These are phyloP conservation scores for Agrochola lychnidis DNA, from an alignment of 2,888 invertebrate species.

Conservation along the genomic window DNA sequence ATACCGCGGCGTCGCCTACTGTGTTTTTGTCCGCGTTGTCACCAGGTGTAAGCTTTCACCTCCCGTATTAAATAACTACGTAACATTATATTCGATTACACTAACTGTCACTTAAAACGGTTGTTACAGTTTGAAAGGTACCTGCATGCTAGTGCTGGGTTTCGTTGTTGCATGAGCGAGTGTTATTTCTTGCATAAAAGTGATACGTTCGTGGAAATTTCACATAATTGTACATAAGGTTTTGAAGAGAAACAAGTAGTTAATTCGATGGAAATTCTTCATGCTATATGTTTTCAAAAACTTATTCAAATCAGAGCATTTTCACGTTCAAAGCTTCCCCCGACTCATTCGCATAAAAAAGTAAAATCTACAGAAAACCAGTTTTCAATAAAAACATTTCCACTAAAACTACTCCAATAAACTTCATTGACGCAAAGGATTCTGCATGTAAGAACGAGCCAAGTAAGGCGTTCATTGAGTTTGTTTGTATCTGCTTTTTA, in stretches of 20 bases:
- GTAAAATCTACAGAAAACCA: conserved; percentile 25
- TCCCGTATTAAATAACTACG: conserved; percentile 66
- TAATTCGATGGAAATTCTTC: neutral
- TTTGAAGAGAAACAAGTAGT: neutral
- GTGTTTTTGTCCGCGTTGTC: conserved; percentile 64
- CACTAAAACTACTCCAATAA: conserved; percentile 65
- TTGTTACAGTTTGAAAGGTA: conserved; percentile 49
- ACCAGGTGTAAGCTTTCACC: conserved; percentile 65
- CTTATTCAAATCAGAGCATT: conserved; percentile 3
- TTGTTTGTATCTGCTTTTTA: conserved; percentile 59
- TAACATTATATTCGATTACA: conserved; percentile 66
- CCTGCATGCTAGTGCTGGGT: conserved; percentile 36
- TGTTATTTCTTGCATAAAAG: conserved; percentile 7
- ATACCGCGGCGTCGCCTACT: conserved; percentile 51
- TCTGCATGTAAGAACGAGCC: conserved; percentile 61
- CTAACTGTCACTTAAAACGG: conserved; percentile 63
- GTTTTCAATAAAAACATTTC: conserved; percentile 58
- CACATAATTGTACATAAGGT: neutral
- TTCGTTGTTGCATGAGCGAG: conserved; percentile 35
- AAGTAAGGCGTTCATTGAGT: conserved; percentile 62
- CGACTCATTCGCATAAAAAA: conserved; percentile 17
- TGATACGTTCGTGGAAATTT: conserved; percentile 24
- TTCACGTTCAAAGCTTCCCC: conserved; percentile 15
- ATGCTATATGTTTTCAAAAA: neutral
- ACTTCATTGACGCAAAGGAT: conserved; percentile 64